Percentiles rank a stretch among this genome's conserved stretches.
phyloP scores from a whole-genome alignment of 1,140 invertebrate species.

The Phymorhynchus buccinoides region DNA sequence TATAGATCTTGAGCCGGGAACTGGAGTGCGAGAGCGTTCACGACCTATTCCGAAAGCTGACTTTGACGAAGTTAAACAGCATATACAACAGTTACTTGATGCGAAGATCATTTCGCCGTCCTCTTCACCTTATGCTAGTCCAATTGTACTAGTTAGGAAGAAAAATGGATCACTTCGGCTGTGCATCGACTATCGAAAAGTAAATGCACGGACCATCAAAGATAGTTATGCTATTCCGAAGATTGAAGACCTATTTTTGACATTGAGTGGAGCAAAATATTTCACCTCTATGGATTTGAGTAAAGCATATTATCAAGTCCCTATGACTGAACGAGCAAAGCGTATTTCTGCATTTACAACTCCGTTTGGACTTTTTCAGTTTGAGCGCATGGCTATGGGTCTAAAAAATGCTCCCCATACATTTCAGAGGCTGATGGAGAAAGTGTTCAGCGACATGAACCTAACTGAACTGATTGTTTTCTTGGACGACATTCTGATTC shows the following conservation, averaged over 20 bases:
- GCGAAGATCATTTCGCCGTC: neutral
- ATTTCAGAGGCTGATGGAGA: neutral
- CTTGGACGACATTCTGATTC: neutral
- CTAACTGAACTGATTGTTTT: conserved; percentile 14
- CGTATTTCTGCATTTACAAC: neutral
- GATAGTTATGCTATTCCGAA: conserved; percentile 15
- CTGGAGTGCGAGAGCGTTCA: neutral
- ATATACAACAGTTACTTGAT: neutral
- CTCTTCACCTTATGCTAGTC: neutral
- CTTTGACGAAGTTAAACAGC: neutral
- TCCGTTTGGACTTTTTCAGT: conserved; percentile 10
- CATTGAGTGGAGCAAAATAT: neutral
- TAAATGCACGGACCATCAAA: neutral
- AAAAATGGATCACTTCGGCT: neutral
- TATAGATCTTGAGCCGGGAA: neutral
- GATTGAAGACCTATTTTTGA: conserved; percentile 27
- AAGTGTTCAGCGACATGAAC: conserved; percentile 2
- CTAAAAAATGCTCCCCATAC: neutral
- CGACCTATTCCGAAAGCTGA: neutral
- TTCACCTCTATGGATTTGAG: neutral
- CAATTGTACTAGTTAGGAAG: neutral
- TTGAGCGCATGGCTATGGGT: neutral
- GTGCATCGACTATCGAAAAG: neutral
- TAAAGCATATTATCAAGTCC: conserved; percentile 30
- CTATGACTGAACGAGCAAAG: neutral